phyloP scores from a whole-genome alignment of 2,113 vertebrate species.

The Gnathonemus longibarbis region DNA sequence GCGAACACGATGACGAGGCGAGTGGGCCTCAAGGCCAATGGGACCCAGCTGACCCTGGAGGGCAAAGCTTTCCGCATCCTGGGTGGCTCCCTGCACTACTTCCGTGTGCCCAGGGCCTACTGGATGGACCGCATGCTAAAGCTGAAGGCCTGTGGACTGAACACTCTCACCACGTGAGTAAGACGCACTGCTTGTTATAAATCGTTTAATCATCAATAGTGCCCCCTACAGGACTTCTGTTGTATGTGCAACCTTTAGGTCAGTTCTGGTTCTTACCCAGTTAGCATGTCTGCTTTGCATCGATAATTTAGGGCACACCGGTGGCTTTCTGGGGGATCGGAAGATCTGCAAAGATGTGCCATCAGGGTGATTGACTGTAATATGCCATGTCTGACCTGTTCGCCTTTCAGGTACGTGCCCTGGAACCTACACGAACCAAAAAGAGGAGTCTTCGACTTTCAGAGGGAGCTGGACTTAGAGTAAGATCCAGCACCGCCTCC shows the following conservation, averaged over 20 bases:
- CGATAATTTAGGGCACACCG: background rate
- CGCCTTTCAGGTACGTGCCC: conserved; percentile 56
- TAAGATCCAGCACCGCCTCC: conserved; percentile 31
- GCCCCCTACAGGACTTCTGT: background rate
- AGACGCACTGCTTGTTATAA: background rate
- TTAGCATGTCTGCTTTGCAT: background rate
- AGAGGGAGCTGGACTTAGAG: conserved; percentile 62
- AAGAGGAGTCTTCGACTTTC: conserved; percentile 68
- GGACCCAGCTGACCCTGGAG: conserved; percentile 54
- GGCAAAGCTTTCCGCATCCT: conserved; percentile 58
- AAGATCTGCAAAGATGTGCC: background rate
- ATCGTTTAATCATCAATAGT: background rate
- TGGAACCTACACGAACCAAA: conserved; percentile 72
- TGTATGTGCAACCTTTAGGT: background rate
- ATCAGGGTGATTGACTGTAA: background rate
- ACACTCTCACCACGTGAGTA: conserved; percentile 70
- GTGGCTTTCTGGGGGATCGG: background rate
- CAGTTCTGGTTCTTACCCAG: background rate
- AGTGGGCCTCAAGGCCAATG: conserved; percentile 47
- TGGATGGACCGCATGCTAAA: conserved; percentile 60
- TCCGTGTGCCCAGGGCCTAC: conserved; percentile 61
- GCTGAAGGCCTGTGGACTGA: conserved; percentile 50
- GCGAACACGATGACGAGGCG: conserved; percentile 37
- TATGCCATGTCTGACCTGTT: background rate
- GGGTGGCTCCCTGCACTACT: conserved; percentile 66